Percentiles rank a stretch among this genome's conserved stretches.
phyloP scores from a whole-genome alignment of 2,797 vertebrate genomes.

The Ciconia nigra region DNA sequence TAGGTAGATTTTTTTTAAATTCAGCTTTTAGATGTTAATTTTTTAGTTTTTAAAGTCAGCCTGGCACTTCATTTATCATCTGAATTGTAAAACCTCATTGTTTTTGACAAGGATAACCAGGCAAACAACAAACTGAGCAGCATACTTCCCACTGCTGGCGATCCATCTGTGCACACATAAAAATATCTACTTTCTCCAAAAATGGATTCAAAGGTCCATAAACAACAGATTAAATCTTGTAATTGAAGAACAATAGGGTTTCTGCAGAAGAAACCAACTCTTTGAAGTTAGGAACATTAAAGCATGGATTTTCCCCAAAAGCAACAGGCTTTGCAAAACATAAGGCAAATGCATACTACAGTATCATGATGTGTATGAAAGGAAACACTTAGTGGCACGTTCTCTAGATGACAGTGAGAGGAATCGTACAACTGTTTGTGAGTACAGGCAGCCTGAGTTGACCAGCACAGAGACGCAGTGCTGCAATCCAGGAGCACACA shows the following conservation, averaged over 20 bases:
- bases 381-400: not conserved
- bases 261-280: slow-evolving; percentile 22
- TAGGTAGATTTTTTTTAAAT: not conserved
- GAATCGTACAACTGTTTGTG: not conserved
- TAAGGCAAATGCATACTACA: not conserved
- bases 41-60: slow-evolving; percentile 1
- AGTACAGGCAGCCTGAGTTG: not conserved
- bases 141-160: not conserved
- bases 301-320: slow-evolving; percentile 43
- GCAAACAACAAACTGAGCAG: slow-evolving; percentile 4
- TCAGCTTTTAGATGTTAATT: not conserved
- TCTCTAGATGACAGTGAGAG: not conserved
- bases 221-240: slow-evolving; percentile 55
- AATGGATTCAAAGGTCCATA: slow-evolving; percentile 32
- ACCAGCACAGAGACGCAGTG: not conserved
- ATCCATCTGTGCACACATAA: slow-evolving; percentile 43
- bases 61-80: not conserved
- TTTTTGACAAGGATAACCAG: slow-evolving; percentile 22
- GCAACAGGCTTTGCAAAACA: slow-evolving; percentile 38
- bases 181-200: slow-evolving; percentile 41
- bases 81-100: not conserved
- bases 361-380: not conserved
- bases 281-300: slow-evolving; percentile 53
- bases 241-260: slow-evolving; percentile 42
- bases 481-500: not conserved